A percentile compares a stretch with the other conserved stretches of the same genome.
Conservation (phyloP, 2,113 vertebrate genomes). For the Dipodomys spectabilis region DNA sequence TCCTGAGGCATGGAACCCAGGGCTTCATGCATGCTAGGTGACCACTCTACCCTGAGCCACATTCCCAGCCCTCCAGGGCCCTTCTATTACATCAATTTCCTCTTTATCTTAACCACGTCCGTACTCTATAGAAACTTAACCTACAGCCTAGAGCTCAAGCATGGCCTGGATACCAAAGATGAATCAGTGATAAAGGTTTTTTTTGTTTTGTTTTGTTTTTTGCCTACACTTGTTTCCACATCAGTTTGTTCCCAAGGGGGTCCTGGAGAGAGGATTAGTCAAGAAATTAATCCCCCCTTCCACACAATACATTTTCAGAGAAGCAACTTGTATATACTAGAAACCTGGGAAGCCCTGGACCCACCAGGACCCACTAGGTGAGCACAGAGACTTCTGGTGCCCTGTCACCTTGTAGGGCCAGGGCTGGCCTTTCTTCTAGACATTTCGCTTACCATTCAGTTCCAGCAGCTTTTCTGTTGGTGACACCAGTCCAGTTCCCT, state of each 20-base stretch:
- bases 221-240: not conserved
- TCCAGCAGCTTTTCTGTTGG: not conserved
- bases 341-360: not conserved
- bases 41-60: too few relatives aligned
- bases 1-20: too few relatives aligned
- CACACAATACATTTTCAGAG: not conserved
- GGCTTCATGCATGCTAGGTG: too few relatives aligned
- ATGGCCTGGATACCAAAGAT: not conserved
- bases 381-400: rapidly evolving
- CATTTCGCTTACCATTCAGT: not conserved
- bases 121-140: not conserved
- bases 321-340: not conserved
- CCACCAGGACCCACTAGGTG: rapidly evolving
- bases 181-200: not conserved
- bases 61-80: not conserved
- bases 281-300: not conserved
- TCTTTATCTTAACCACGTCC: not conserved
- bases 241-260: not conserved
- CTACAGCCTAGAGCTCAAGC: not conserved
- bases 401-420: not conserved
- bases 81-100: not conserved
- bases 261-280: not conserved
- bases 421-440: not conserved
- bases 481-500: not conserved
- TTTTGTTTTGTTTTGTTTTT: not conserved